Percentiles rank a stretch among this genome's conserved stretches.
These are phyloP conservation scores for Tetanocera ferruginea DNA, from an alignment of 2,888 invertebrate genomes.

Conservation along the genomic window DNA sequence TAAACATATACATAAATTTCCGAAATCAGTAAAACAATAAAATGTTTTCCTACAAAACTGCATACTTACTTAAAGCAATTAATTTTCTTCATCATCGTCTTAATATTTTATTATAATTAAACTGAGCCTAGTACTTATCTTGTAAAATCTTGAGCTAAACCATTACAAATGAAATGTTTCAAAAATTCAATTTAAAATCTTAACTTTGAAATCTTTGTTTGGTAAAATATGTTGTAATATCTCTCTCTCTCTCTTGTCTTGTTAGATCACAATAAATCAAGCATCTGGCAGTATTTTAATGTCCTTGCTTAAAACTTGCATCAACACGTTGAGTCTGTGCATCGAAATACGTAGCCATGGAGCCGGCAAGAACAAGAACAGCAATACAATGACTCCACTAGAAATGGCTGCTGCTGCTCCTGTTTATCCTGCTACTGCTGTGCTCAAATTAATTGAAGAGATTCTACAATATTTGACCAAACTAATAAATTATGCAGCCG, in stretches of 20 bases:
- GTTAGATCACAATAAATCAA: conserved; percentile 82
- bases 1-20: too few species aligned
- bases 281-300: conserved; percentile 82
- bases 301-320: conserved; percentile 65
- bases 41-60: too few species aligned
- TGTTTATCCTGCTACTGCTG: conserved; percentile 44
- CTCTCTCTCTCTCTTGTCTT: too few species aligned
- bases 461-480: conserved; percentile 79
- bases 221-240: too few species aligned
- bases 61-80: neutral
- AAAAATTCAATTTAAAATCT: too few species aligned
- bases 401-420: conserved; percentile 12
- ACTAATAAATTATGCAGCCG: conserved; percentile 78
- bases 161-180: too few species aligned
- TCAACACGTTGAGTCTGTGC: conserved; percentile 65
- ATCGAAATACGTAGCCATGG: conserved; percentile 60
- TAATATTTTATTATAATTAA: too few species aligned
- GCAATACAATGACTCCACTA: neutral
- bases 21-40: too few species aligned
- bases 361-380: conserved; percentile 36
- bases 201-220: too few species aligned
- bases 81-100: neutral
- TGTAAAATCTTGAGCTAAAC: too few species aligned
- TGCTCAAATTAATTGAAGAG: conserved; percentile 75
- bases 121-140: neutral